Evolutionary conservation across 1,140 invertebrate species (phyloP), one percentile per base, ranked within the genome.

Genomic region (Anastrepha ludens): DNA sequence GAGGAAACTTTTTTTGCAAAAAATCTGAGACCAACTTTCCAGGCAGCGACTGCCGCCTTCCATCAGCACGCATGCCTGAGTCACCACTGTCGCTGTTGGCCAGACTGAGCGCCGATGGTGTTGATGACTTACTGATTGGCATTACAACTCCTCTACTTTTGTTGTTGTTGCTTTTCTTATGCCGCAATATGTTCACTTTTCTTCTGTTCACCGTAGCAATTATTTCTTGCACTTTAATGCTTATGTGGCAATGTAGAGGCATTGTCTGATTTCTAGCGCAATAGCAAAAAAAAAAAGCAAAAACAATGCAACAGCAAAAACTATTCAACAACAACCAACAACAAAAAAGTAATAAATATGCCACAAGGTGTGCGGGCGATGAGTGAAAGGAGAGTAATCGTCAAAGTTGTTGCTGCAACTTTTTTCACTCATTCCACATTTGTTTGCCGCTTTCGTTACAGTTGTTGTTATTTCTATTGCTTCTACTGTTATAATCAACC

Each of bases 321-420:
- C 0, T 1, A 44, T 11, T 5, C 67, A 7, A 39, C 7, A 39
- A 67, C 64, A 67, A 67, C 8, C 41, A 50, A 78, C 41, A 44
- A 44, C 39, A 8, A 55, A 20, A n/a, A 81, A n/a, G 11, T n/a
- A 8, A 55, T 8, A n/a, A 81, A n/a, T 29, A 47, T 55, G 74
- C 47, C 39, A 74, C 44, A 74, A 58, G 47, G 47, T 47, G 74
- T 81, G 74, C 17, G 74, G 47, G 50, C 47, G n/a, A 11, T 58
- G 47, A 81, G 74, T 81, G 74, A 74, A 74, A 74, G 44, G 13
- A 41, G 67, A 74, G 67, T 74, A 74, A 74, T 17, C 67, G 6
- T 55, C 44, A 55, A 6, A 8, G 17, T 81, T 50, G 74, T 55
- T 81, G 47, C 55, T 81, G 47, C 74, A 20, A 55, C 20, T 58